Percentiles rank a stretch among this genome's conserved stretches.
These are phyloP conservation scores for Sebastes trivittatus DNA, from an alignment of 2,797 vertebrate genomes.

Conservation along the genomic window DNA sequence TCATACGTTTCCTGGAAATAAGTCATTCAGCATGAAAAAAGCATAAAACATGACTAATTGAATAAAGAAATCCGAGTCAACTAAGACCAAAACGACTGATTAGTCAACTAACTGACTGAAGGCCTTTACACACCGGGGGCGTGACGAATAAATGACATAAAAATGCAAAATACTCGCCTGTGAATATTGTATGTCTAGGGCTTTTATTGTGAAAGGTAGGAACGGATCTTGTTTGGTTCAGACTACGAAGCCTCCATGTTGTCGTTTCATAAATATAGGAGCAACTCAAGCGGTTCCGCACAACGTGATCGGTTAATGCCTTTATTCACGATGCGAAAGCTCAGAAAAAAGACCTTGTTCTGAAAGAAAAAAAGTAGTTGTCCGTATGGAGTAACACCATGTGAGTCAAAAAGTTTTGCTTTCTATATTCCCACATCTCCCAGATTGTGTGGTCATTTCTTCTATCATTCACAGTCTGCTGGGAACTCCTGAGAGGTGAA, in stretches of 20 bases:
- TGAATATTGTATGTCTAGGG: neutral
- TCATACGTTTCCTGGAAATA: neutral
- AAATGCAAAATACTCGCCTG: neutral
- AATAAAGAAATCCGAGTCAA: neutral
- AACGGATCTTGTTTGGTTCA: rapidly evolving
- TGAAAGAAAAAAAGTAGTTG: no score
- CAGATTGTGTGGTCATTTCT: neutral
- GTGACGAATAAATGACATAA: neutral
- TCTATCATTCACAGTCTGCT: neutral
- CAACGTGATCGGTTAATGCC: no score
- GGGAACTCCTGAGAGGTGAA: neutral
- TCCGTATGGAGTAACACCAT: no score
- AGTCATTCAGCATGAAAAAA: neutral
- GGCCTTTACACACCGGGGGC: neutral
- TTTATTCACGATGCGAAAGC: no score
- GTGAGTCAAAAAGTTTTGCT: no score
- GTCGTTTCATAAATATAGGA: no score
- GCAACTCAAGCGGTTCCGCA: no score
- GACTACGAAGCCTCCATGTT: no score
- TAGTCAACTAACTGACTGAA: neutral
- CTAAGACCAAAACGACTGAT: neutral
- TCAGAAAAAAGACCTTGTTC: no score
- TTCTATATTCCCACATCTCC: no score
- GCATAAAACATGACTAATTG: neutral
- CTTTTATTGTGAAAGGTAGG: neutral